Evolutionary conservation across 2,888 invertebrate species (phyloP), one percentile per base, ranked within the genome.

Genomic region (Keiferia lycopersicella): DNA sequence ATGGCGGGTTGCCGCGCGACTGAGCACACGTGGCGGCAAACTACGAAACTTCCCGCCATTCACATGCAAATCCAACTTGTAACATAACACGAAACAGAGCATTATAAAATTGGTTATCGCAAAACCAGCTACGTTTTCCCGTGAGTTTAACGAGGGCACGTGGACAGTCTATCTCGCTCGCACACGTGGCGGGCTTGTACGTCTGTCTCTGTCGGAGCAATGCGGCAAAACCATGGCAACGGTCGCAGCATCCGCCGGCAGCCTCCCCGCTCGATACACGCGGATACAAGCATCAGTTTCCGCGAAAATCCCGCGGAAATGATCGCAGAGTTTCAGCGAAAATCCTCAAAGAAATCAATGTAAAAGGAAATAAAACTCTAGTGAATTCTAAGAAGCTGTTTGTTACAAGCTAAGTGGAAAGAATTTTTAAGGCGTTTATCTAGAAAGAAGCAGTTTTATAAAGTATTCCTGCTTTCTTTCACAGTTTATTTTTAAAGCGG

Each of bases 221-320:
- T 91, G 91, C 91, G 90, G 87, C 88, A 91, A 45, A 88, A 85
- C 79, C 73, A 77, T 78, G 81, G 79, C 81, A 81, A 80, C 78
- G 79, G 77, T 48, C 75, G 76, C 81, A 82, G 81, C 84, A 85
- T 87, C 82, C 74, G 76, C 73, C 70, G 69, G 70, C 68, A 73
- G 75, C 71, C 75, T 45, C 60, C 26, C 41, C 39, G 39, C 34
- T 61, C 48, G 45, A 61, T 53, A 53, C 58, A 22, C 61, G 61
- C 12, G 18, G 11, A n/a, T 48, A 61, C 18, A n/a, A 50, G 38
- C 58, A 1, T 4, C 34, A 34, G 58, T 1, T 56, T 18, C 1
- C 30, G n/a, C 22, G 4, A 56, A 8, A 26, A 12, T 26, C 6
- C 48, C 14, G 41, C 14, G 41, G 41, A 41, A 41, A 41, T 26